Conservation (phyloP, 2,888 invertebrate species). For the Psylliodes chrysocephalus region DNA sequence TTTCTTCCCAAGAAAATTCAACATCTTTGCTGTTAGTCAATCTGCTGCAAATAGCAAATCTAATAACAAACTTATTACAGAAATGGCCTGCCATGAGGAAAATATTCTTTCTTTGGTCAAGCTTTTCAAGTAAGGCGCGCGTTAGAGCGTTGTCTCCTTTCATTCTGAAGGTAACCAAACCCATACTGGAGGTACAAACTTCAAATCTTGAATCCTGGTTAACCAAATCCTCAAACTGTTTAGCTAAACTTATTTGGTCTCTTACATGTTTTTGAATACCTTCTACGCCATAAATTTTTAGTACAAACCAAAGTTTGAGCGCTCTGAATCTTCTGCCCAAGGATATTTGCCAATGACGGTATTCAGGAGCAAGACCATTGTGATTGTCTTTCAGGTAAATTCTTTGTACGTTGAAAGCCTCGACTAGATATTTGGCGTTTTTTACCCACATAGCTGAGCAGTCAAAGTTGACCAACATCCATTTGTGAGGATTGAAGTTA, state of each 20-base stretch:
- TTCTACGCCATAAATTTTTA: conserved; percentile 84
- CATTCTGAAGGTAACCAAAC: conserved; percentile 90
- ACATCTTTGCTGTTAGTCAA: conserved; percentile 77
- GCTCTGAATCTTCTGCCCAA: conserved; percentile 90
- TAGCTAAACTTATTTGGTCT: conserved; percentile 78
- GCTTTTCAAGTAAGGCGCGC: conserved; percentile 74
- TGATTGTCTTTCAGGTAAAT: conserved; percentile 87
- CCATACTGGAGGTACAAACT: conserved; percentile 66
- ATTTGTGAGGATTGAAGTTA: conserved; percentile 96
- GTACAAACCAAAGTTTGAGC: conserved; percentile 91
- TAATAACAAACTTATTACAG: conserved; percentile 74
- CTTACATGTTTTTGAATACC: conserved; percentile 83
- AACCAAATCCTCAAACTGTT: conserved; percentile 82
- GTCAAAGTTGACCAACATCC: conserved; percentile 95
- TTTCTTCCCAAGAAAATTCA: conserved; percentile 73
- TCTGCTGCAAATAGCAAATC: conserved; percentile 86
- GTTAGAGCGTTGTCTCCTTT: conserved; percentile 79
- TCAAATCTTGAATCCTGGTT: conserved; percentile 81
- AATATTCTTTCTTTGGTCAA: conserved; percentile 81
- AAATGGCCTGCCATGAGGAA: conserved; percentile 84
- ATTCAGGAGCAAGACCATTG: conserved; percentile 70
- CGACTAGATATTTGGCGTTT: conserved; percentile 82
- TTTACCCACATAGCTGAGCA: conserved; percentile 94
- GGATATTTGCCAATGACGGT: conserved; percentile 89
- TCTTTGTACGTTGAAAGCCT: conserved; percentile 92